phyloP scores from a whole-genome alignment of 2,797 vertebrate species.

The Ispidina lecontei region DNA sequence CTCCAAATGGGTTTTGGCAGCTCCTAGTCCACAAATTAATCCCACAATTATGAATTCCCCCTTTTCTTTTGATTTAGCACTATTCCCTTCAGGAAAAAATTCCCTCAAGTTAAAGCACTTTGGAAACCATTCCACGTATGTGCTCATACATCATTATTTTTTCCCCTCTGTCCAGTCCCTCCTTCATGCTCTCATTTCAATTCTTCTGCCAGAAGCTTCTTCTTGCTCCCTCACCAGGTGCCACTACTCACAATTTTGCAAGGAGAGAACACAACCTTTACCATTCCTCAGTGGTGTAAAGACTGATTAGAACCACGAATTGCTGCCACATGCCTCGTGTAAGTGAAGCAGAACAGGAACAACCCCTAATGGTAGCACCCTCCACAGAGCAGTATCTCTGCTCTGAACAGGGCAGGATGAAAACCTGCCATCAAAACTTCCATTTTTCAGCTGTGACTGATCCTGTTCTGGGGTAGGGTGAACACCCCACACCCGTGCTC shows the following conservation, averaged over 20 bases:
- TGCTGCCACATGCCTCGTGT: neutral
- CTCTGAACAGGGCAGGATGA: neutral
- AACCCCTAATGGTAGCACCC: neutral
- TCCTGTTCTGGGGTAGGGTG: neutral
- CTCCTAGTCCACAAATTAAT: neutral
- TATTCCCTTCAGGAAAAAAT: neutral
- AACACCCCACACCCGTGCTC: neutral
- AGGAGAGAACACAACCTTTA: neutral
- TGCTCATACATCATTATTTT: neutral
- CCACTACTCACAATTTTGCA: neutral
- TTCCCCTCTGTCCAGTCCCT: neutral
- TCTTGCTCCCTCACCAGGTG: neutral
- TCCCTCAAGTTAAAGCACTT: neutral
- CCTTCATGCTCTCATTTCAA: neutral
- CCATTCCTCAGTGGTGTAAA: neutral
- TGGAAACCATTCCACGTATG: neutral
- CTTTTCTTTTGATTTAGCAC: neutral
- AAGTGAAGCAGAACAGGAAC: too few species aligned
- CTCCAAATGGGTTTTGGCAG: neutral
- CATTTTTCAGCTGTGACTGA: neutral
- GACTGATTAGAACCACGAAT: neutral
- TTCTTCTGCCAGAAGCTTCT: neutral
- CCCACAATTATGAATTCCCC: neutral
- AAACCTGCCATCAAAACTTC: neutral
- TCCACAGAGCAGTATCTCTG: neutral